phyloP scores from a whole-genome alignment of 2,113 vertebrate genomes.

The Delphinus delphis region DNA sequence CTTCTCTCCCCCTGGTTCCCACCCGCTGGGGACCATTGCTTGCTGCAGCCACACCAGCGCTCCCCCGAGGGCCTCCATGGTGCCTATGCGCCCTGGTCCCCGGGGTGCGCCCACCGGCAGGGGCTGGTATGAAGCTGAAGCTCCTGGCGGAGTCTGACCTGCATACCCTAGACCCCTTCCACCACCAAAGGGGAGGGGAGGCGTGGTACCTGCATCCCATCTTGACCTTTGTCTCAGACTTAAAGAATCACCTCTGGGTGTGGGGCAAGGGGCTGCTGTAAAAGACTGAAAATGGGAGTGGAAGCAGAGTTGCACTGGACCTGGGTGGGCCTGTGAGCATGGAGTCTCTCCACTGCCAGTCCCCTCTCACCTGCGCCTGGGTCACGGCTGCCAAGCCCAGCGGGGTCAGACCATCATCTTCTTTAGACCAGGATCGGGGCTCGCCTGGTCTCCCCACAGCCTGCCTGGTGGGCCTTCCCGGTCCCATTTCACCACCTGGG shows the following conservation, averaged over 20 bases:
- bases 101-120: background rate
- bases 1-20: accelerated
- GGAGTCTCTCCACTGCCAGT: accelerated
- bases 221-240: background rate
- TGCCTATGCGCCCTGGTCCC: background rate
- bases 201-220: accelerated
- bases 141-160: no score
- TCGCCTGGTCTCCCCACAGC: background rate
- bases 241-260: background rate
- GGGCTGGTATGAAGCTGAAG: background rate
- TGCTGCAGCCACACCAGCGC: accelerated
- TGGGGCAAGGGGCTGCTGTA: background rate
- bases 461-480: background rate
- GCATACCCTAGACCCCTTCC: background rate
- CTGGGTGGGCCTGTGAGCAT: accelerated
- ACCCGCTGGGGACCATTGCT: no score
- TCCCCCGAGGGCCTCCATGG: no score
- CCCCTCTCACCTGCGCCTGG: background rate
- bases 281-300: no score
- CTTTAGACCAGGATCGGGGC: background rate
- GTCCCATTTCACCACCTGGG: background rate
- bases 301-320: no score
- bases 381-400: accelerated
- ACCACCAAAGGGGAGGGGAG: background rate
- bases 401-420: background rate